Percentiles rank a stretch among this genome's conserved stretches.
Evolutionary conservation across 2,797 vertebrate genomes (phyloP).

Genomic region (Artibeus jamaicensis): DNA sequence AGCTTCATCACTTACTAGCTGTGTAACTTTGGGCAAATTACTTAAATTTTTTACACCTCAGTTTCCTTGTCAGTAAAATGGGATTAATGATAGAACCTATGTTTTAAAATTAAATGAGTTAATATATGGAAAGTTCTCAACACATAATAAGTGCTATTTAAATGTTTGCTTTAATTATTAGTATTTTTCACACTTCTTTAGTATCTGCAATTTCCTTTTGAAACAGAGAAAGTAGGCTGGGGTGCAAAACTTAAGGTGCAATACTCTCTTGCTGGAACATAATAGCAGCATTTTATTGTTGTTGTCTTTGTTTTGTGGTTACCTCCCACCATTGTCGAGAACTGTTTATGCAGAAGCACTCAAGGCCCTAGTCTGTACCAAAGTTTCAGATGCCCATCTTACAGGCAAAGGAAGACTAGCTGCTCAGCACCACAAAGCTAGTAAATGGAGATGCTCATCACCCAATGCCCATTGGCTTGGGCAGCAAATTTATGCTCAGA

Average conservation of each 20-base stretch:
- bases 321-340: not conserved
- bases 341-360: not conserved
- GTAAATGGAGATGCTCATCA: not conserved
- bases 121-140: not conserved
- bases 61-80: no score
- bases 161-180: not conserved
- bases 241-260: not conserved
- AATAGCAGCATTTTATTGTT: not conserved
- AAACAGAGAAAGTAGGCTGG: not conserved
- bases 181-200: not conserved
- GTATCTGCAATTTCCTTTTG: conserved; percentile 15
- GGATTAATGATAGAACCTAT: no score
- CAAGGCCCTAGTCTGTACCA: fast-evolving
- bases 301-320: not conserved
- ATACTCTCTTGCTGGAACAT: not conserved
- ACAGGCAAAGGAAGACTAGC: not conserved
- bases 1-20: not conserved
- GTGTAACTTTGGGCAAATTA: no score
- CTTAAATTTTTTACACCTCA: no score
- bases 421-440: not conserved
- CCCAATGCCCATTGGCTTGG: not conserved
- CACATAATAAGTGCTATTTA: not conserved
- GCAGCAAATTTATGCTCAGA: not conserved
- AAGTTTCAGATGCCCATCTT: fast-evolving
- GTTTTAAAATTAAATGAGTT: no score